Evolutionary conservation across 2,113 vertebrate genomes (phyloP).

Genomic region (Ophthalmolycus amberensis): DNA sequence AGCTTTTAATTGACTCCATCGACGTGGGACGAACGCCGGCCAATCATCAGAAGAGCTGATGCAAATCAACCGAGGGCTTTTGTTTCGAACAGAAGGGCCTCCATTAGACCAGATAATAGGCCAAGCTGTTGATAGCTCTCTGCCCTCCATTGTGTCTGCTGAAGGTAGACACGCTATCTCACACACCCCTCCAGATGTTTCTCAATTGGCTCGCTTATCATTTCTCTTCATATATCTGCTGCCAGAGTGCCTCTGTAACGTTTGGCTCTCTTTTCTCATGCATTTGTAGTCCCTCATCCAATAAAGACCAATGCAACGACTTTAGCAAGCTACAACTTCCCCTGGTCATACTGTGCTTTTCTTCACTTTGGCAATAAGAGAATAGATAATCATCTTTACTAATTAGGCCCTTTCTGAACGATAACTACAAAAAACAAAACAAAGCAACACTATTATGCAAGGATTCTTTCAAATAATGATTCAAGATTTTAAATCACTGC

Average conservation of each 20-base stretch:
- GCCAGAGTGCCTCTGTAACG: background rate
- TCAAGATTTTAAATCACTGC: background rate
- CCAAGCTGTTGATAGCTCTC: constrained; percentile 66
- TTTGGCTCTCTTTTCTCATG: background rate
- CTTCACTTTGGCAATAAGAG: background rate
- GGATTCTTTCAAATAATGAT: background rate
- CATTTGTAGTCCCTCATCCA: background rate
- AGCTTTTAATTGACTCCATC: constrained; percentile 77
- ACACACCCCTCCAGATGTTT: constrained; percentile 57
- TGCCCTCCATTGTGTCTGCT: constrained; percentile 48
- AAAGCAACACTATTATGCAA: background rate
- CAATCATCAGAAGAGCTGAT: constrained; percentile 66
- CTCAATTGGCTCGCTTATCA: background rate
- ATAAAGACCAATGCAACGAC: background rate
- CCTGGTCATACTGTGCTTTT: background rate
- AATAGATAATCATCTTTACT: background rate
- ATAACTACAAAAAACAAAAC: background rate
- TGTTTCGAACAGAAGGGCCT: constrained; percentile 73
- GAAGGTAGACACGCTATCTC: constrained; percentile 34
- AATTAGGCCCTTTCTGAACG: background rate
- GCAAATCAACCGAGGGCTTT: constrained; percentile 68
- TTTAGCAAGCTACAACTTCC: background rate
- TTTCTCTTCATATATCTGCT: constrained; percentile 7
- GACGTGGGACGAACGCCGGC: constrained; percentile 53
- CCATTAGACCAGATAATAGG: constrained; percentile 76